A percentile compares a stretch with the other conserved stretches of the same genome.
Evolutionary conservation across 2,113 vertebrate genomes (phyloP).

Genomic region (Phodopus roborovskii): DNA sequence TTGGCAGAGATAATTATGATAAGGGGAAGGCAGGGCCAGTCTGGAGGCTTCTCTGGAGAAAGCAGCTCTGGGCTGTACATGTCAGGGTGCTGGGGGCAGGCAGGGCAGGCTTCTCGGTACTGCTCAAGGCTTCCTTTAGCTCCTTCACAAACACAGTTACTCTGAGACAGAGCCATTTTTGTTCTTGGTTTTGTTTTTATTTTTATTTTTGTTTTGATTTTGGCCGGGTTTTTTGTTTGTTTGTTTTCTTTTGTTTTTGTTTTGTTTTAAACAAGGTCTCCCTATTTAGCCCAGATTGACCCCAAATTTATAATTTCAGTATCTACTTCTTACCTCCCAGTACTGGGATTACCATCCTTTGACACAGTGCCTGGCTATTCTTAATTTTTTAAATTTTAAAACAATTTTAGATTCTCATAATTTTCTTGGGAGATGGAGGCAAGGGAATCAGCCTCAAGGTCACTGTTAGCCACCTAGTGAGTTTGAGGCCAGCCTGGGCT

Average conservation of each 20-base stretch:
- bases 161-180: not conserved
- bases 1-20: not conserved
- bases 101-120: not conserved
- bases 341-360: not conserved
- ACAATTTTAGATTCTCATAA: not conserved
- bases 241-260: not conserved
- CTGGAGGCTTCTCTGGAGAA: not conserved
- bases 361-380: not conserved
- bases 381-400: not conserved
- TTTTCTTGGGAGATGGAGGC: not conserved
- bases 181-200: not conserved
- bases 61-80: not conserved
- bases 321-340: not conserved
- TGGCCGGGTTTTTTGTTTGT: too few species aligned
- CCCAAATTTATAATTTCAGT: not conserved
- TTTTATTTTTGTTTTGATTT: not conserved
- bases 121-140: not conserved
- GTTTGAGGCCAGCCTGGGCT: not conserved
- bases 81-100: fast-evolving
- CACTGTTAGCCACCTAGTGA: not conserved
- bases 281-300: not conserved
- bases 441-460: not conserved
- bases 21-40: not conserved
- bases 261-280: not conserved
- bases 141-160: not conserved